Conservation (phyloP, 2,888 invertebrate genomes). For the Willowsia nigromaculata region DNA sequence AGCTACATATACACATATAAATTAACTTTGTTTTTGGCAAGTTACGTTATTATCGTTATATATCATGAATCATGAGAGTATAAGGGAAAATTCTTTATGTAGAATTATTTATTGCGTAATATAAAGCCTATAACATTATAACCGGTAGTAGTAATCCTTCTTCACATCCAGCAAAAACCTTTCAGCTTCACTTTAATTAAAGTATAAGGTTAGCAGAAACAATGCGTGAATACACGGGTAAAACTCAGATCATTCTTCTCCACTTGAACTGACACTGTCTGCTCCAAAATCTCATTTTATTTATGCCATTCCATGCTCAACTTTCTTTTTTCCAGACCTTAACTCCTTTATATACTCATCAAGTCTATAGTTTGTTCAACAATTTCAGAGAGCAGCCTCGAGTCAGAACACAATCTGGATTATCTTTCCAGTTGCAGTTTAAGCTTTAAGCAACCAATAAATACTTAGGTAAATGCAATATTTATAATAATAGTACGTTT, state of each 20-base stretch:
- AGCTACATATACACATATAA: not conserved
- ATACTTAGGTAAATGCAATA: not conserved
- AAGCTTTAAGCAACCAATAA: conserved; percentile 32
- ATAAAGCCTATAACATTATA: not conserved
- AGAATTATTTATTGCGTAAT: not conserved
- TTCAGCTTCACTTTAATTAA: not conserved
- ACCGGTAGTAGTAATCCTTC: too few species aligned
- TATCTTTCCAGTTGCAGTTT: not conserved
- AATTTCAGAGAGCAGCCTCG: conserved; percentile 55
- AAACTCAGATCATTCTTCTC: too few species aligned
- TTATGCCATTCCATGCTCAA: not conserved
- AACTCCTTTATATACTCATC: too few species aligned
- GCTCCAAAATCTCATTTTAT: not conserved
- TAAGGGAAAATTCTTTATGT: not conserved
- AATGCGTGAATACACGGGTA: too few species aligned
- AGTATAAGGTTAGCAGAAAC: not conserved
- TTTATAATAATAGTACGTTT: not conserved
- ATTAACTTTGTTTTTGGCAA: conserved; percentile 22
- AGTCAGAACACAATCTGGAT: conserved; percentile 48
- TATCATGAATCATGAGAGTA: too few species aligned
- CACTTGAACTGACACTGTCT: too few species aligned
- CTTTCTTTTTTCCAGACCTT: not conserved
- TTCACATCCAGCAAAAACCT: too few species aligned
- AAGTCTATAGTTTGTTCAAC: conserved; percentile 22
- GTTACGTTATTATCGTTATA: conserved; percentile 6